Evolutionary conservation across 1,140 invertebrate genomes (phyloP), one percentile per base, ranked within the genome.

Genomic region (Spodoptera litura): DNA sequence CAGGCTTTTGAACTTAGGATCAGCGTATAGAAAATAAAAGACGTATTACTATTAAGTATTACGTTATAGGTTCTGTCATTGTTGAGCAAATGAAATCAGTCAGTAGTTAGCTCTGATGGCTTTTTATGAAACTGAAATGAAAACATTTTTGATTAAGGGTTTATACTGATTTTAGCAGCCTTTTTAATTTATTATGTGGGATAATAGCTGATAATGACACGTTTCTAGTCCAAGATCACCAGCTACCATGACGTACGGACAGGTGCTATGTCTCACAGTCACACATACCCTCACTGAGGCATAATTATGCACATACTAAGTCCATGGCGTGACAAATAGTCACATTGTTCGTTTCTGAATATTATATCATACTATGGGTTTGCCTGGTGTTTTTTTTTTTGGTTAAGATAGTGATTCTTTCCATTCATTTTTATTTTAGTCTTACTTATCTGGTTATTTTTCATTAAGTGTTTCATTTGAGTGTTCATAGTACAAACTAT

Each of bases 241-340:
- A 56, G 35, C 4, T 10, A 35, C 44, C 55, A 35, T 73, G 71
- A 59, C 51, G 12, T 35, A 10, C 8, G 20, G 31, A 59, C 71
- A 73, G 71, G 71, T 73, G 71, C 49, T 20, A 49, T 61, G 59
- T 38, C 27, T 51, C 51, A 35, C 27, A 56, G 35, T 49, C 61
- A 35, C 20, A 66, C 51, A 38, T 75, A 62, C 61, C 44, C 74
- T 66, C 51, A n/a, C 49, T 58, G 3, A 27, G 25, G 3, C 44
- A 52, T 78, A 78, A 78, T 78, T 78, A 78, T 78, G 75, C 64
- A 70, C 64, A 70, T 70, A 78, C 38, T 70, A 58, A 58, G 35
- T 68, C 53, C 49, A 52, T 78, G 62, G 75, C 64, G 75, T 78
- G 64, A 78, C 75, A 78, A 78, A 78, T 70, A 70, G 75, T n/a